Evolutionary conservation across 2,797 vertebrate genomes (phyloP), one percentile per base, ranked within the genome.

Genomic region (Pangasius krempfi): DNA sequence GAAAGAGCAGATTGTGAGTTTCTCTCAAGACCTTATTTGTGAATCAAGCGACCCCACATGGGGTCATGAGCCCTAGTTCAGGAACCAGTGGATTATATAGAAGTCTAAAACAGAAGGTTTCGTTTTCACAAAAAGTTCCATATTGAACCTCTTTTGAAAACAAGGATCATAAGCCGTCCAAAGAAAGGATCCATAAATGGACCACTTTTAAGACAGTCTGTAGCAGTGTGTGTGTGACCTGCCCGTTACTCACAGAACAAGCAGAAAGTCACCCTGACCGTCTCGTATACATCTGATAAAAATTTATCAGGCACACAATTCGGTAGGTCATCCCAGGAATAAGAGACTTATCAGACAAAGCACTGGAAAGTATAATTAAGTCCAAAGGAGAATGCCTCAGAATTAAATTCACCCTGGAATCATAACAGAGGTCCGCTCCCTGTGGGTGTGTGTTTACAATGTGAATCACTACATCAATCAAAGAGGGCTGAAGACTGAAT

Each of bases 321-420:
- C 82, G 33, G 87, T 72, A 44, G 20, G 52, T 40, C 70, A 52
- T 91, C 90, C 88, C 27, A 70, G 72, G 86, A 89, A 89, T 91
- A 89, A 89, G 47, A 85, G 54, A 90, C 37, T 88, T 90, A 91
- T 91, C 88, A 89, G 88, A 52, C 85, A 84, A 90, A 78, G 66
- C 81, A 70, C 87, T 90, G 56, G 44, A 84, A 88, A 89, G 88
- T 84, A 66, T 92, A 89, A 92, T 92, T 90, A 90, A 89, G 87
- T 84, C 88, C 72, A 75, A 50, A 56, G 85, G 47, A 87, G 75
- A 86, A 89, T 86, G 89, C 68, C 88, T 88, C 68, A n/a, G 30
- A 87, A 89, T 85, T 89, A 89, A 73, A 87, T 89, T 79, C 79
- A 54, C 79, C 86, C 89, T 86, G 86, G 88, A 89, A 88, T 80